phyloP scores from a whole-genome alignment of 2,113 vertebrate species.

The Trichechus manatus region DNA sequence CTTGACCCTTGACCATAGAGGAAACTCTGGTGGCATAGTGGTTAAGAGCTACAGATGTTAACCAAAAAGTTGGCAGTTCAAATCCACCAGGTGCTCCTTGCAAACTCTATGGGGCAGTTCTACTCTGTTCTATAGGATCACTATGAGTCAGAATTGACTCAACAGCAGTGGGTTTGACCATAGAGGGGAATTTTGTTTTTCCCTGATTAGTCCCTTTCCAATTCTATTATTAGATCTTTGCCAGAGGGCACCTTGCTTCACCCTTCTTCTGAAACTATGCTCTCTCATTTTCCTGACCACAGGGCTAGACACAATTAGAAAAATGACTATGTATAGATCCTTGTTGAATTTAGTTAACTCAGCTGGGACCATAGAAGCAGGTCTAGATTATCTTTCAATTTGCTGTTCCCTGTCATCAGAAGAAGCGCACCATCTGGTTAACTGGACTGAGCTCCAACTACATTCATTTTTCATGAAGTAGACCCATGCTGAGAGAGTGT shows the following conservation, averaged over 20 bases:
- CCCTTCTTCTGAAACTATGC: not conserved
- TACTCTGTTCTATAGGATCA: too few species aligned
- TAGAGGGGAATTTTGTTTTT: not conserved
- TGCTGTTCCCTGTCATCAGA: not conserved
- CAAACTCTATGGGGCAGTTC: too few species aligned
- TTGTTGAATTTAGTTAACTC: conserved; percentile 26
- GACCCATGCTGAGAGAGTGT: not conserved
- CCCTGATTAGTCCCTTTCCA: not conserved
- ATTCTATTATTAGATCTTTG: not conserved
- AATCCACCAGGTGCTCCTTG: too few species aligned
- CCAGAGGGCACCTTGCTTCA: not conserved
- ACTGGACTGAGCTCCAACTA: not conserved
- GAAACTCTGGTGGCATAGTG: too few species aligned
- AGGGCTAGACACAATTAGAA: not conserved
- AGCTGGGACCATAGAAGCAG: not conserved
- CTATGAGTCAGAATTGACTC: too few species aligned
- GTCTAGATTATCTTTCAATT: conserved; percentile 1
- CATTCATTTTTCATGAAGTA: conserved; percentile 70
- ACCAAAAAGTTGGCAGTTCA: too few species aligned
- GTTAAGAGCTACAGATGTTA: too few species aligned
- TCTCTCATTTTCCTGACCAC: not conserved
- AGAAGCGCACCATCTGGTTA: conserved; percentile 40
- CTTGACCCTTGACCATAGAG: not conserved
- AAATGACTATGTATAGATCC: not conserved
- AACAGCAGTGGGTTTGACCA: too few species aligned